A percentile compares a stretch with the other conserved stretches of the same genome.
These are phyloP conservation scores for Gastracanthus pulcherrimus DNA, from an alignment of 2,888 invertebrate genomes.

Conservation along the genomic window DNA sequence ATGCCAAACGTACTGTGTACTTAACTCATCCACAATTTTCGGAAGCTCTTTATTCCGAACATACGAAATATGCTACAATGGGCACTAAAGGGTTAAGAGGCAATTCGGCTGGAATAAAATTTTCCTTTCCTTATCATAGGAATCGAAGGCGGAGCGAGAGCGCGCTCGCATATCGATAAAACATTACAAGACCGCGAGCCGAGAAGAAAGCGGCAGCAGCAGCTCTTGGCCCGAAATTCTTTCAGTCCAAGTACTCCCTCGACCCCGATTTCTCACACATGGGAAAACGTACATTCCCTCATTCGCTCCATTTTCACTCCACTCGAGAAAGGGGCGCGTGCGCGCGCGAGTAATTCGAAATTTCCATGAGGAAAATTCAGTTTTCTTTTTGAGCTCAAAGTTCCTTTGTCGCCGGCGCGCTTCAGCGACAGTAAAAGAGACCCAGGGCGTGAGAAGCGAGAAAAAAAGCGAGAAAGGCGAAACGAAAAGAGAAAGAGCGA, in stretches of 20 bases:
- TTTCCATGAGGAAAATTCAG: conserved; percentile 33
- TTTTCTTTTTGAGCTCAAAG: conserved; percentile 4
- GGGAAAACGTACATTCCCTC: conserved; percentile 1
- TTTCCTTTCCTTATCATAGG: conserved; percentile 9
- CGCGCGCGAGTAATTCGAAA: conserved; percentile 21
- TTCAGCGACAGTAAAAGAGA: conserved; percentile 6
- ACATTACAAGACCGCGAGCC: no score
- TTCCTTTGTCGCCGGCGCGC: conserved; percentile 24
- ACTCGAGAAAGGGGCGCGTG: no score
- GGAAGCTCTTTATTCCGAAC: no score
- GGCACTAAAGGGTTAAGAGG: no score
- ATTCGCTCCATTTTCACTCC: not conserved
- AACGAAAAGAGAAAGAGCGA: not conserved
- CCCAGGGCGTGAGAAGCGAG: no score
- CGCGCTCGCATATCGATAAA: conserved; percentile 36
- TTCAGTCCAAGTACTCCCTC: conserved; percentile 44
- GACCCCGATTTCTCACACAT: conserved; percentile 36
- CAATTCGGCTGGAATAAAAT: not conserved
- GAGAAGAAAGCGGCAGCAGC: not conserved
- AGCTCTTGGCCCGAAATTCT: conserved; percentile 27
- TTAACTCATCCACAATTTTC: no score
- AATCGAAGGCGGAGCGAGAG: not conserved
- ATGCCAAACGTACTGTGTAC: no score
- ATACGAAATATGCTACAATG: no score
- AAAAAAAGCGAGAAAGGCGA: no score